Base-by-base conservation (phyloP, 2,113 vertebrate species). In the Oceanodroma tethys region DNA sequence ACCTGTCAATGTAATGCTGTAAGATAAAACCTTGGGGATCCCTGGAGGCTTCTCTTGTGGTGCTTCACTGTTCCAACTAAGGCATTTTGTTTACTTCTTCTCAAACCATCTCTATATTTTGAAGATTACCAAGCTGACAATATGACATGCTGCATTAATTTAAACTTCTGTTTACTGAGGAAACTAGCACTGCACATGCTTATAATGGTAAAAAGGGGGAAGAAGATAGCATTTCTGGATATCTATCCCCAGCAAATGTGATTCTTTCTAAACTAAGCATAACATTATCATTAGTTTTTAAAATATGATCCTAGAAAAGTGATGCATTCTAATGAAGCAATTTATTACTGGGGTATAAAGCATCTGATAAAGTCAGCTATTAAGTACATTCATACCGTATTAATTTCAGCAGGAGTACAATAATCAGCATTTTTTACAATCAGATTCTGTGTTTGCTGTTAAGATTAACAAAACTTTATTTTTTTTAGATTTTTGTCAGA, bases 11-110 rank as follows among this genome's bases (percentile, higher is more conserved):
- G 65, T 67, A 87, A 70, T 13, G 4, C 48, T 93, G 40, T 72
- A 79, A 93, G 71, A 87, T 62, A 91, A 97, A 95, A 75, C 27
- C 59, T 32, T 70, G 63, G 67, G 47, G 52, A 76, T 90, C n/a
- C n/a, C 56, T 52, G 0, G 27, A 80, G 93, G 45, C 19, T 93
- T 93, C 27, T 86, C n/a, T 7, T 79, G 59, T 58, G 60, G 62
- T 90, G 34, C 50, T 91, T 96, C 45, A 34, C 45, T 79, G 53
- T 83, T 93, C 25, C 67, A 72, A 21, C 6, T 7, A 88, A 94
- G 95, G 11, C 11, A 88, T 96, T 97, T 96, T 96, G 83, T 95
- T 95, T 98, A 91, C 81, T 78, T 96, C 66, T 93, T 93, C 63
- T 90, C 66, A 97, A 92, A 81, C 11, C n/a, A 55, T 88, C 26